phyloP scores from a whole-genome alignment of 2,888 invertebrate genomes.

The Mesorhabditis spiculigera region DNA sequence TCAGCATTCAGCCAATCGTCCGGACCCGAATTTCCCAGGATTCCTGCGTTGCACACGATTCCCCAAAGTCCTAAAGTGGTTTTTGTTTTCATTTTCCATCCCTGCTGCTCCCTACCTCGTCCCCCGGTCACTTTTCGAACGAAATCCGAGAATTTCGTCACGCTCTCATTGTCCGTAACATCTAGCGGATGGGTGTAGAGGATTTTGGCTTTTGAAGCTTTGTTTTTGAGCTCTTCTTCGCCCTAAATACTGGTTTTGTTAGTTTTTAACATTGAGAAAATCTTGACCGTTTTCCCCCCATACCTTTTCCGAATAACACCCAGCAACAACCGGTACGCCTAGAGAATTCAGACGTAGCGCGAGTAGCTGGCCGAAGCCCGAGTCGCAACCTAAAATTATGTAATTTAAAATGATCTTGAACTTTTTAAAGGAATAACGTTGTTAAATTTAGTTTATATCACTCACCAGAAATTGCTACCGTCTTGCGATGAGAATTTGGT shows the following conservation, averaged over 20 bases:
- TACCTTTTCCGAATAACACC: conserved; percentile 25
- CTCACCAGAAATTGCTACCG: conserved; percentile 29
- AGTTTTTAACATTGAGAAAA: conserved; percentile 3
- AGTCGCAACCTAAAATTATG: conserved; percentile 21
- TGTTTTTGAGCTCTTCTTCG: conserved; percentile 28
- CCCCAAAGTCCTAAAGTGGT: conserved; percentile 30
- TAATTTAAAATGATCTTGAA: too few relatives aligned
- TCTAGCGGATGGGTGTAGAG: conserved; percentile 38
- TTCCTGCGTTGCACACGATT: conserved; percentile 54
- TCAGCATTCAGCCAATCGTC: conserved; percentile 57
- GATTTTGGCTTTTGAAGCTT: conserved; percentile 17
- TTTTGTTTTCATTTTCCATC: not conserved
- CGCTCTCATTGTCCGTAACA: conserved; percentile 40
- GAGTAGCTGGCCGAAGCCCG: conserved; percentile 29
- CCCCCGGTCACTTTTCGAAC: conserved; percentile 28
- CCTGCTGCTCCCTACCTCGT: conserved; percentile 7
- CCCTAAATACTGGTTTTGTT: conserved; percentile 24
- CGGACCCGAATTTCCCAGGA: conserved; percentile 46
- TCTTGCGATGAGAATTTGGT: conserved; percentile 13
- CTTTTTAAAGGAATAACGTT: too few relatives aligned
- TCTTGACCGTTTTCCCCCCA: not conserved
- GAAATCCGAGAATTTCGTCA: conserved; percentile 29
- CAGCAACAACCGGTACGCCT: conserved; percentile 33
- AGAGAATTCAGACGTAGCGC: conserved; percentile 21
- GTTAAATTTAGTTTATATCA: not conserved